These are phyloP conservation scores for Odontamblyopus rebecca DNA, from an alignment of 2,797 vertebrate genomes.

Conservation along the genomic window DNA sequence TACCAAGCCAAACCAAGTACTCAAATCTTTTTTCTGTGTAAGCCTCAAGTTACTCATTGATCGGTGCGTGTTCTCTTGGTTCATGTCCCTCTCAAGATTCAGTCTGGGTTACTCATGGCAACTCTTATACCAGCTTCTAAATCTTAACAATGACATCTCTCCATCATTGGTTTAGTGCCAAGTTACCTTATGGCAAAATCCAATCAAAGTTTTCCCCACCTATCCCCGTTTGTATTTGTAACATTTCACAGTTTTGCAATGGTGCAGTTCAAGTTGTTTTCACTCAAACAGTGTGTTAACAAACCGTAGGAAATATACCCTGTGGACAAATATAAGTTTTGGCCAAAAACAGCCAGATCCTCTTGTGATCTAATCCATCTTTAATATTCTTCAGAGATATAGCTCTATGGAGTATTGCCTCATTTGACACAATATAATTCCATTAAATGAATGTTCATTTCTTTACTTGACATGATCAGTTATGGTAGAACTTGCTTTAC, in stretches of 20 bases:
- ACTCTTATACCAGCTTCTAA: slow-evolving; percentile 69
- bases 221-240: slow-evolving; percentile 62
- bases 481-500: not conserved
- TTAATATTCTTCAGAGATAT: slow-evolving; percentile 47
- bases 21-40: slow-evolving; percentile 30
- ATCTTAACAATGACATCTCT: slow-evolving; percentile 70
- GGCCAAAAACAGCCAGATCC: slow-evolving; percentile 64
- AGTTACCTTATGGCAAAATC: slow-evolving; percentile 73
- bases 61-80: slow-evolving; percentile 63
- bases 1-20: not conserved
- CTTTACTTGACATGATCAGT: not conserved
- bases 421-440: not conserved
- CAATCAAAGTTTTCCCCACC: slow-evolving; percentile 65
- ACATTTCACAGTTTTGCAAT: slow-evolving; percentile 71
- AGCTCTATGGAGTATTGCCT: slow-evolving; percentile 6
- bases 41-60: slow-evolving; percentile 75
- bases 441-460: not conserved
- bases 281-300: slow-evolving; percentile 69
- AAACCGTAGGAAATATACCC: slow-evolving; percentile 66
- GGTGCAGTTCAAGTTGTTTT: slow-evolving; percentile 72
- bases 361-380: slow-evolving; percentile 53
- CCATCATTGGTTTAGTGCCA: slow-evolving; percentile 75
- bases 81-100: slow-evolving; percentile 72
- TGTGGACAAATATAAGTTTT: slow-evolving; percentile 67
- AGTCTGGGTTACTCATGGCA: slow-evolving; percentile 68